Conservation (phyloP, 2,797 vertebrate species). For the Nannoperca obscura region DNA sequence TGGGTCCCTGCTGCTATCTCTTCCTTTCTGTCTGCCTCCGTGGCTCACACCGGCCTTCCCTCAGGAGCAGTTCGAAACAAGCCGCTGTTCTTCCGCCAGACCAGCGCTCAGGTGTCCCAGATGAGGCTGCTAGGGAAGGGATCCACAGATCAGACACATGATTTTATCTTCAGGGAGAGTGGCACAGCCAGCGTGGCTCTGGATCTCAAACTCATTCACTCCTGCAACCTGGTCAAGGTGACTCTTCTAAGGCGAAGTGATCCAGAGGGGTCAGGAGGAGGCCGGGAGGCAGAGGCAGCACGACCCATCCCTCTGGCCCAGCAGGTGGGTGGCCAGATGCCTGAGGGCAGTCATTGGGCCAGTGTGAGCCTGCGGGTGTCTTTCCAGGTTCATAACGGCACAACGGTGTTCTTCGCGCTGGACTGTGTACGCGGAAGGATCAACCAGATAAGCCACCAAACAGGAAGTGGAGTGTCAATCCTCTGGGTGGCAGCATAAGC, state of each 20-base stretch:
- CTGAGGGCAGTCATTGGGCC: slow-evolving; percentile 90
- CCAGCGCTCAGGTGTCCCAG: slow-evolving; percentile 82
- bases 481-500: slow-evolving; percentile 89
- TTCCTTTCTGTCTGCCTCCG: slow-evolving; percentile 84
- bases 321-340: slow-evolving; percentile 91
- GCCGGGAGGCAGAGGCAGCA: slow-evolving; percentile 65
- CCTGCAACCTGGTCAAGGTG: slow-evolving; percentile 88
- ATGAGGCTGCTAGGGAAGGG: slow-evolving; percentile 83
- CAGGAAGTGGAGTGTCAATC: slow-evolving; percentile 88
- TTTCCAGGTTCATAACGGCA: slow-evolving; percentile 88
- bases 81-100: slow-evolving; percentile 87
- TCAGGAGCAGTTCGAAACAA: slow-evolving; percentile 91
- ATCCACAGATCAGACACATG: slow-evolving; percentile 78
- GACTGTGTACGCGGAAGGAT: slow-evolving; percentile 91
- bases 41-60: slow-evolving; percentile 85
- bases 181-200: slow-evolving; percentile 87
- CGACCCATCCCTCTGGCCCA: slow-evolving; percentile 83
- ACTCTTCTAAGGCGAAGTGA: slow-evolving; percentile 81
- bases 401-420: slow-evolving; percentile 86
- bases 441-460: slow-evolving; percentile 90
- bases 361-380: slow-evolving; percentile 86
- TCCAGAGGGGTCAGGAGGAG: slow-evolving; percentile 56
- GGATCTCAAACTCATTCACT: slow-evolving; percentile 92
- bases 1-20: slow-evolving; percentile 90
- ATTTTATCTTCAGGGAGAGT: slow-evolving; percentile 88